Conservation (phyloP, 2,797 vertebrate species). For the Karalla daura region DNA sequence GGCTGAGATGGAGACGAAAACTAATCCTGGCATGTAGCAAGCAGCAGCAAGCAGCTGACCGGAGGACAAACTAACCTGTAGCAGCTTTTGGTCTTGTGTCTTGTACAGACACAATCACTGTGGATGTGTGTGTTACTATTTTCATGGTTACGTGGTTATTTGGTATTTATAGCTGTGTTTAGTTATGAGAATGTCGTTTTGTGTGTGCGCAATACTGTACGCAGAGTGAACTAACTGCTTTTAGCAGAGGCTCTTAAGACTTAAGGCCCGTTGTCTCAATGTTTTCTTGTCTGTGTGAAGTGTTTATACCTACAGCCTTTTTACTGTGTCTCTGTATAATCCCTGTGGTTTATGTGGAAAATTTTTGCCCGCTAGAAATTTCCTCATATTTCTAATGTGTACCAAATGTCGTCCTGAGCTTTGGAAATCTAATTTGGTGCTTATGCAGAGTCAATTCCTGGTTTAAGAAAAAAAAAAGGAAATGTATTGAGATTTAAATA, state of each 20-base stretch:
- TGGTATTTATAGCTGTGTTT: slow-evolving; percentile 43
- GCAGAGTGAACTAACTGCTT: slow-evolving; percentile 42
- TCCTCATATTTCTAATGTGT: slow-evolving; percentile 20
- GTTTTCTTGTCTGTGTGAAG: slow-evolving; percentile 28
- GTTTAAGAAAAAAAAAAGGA: slow-evolving; percentile 23
- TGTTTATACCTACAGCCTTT: slow-evolving; percentile 38
- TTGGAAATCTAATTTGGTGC: slow-evolving; percentile 17
- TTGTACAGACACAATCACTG: slow-evolving; percentile 77
- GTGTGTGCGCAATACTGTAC: slow-evolving; percentile 32
- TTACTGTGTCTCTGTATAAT: slow-evolving; percentile 40
- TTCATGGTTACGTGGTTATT: slow-evolving; percentile 35
- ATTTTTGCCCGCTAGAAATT: slow-evolving; percentile 30
- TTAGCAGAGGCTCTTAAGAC: slow-evolving; percentile 36
- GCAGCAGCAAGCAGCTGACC: too few species aligned
- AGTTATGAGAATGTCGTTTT: slow-evolving; percentile 24
- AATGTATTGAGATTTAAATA: slow-evolving; percentile 13
- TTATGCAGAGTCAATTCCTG: slow-evolving; percentile 20
- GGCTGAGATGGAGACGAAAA: slow-evolving; percentile 46
- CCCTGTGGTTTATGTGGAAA: slow-evolving; percentile 46
- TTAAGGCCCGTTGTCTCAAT: slow-evolving; percentile 32
- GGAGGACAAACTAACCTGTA: slow-evolving; percentile 63
- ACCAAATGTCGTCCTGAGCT: slow-evolving; percentile 36
- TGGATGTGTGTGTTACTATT: slow-evolving; percentile 65
- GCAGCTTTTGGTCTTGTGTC: slow-evolving; percentile 61
- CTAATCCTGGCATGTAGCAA: slow-evolving; percentile 58